A percentile compares a stretch with the other conserved stretches of the same genome.
These are phyloP conservation scores for Dynastes maya DNA, from an alignment of 2,888 invertebrate genomes.

Conservation along the genomic window DNA sequence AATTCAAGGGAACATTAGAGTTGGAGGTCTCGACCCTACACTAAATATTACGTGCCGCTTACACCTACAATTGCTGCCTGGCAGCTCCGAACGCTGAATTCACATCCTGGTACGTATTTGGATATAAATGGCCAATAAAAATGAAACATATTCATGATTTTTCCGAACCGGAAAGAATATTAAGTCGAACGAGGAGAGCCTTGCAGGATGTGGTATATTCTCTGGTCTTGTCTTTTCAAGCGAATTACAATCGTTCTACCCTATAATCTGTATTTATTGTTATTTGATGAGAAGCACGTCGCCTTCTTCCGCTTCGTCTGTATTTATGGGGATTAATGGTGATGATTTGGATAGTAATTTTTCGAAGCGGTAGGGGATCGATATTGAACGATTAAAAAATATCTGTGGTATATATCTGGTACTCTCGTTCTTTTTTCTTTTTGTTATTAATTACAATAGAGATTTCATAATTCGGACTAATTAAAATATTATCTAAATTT, in stretches of 20 bases:
- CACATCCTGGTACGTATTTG: slow-evolving; percentile 67
- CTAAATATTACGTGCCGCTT: slow-evolving; percentile 62
- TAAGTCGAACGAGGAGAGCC: slow-evolving; percentile 56
- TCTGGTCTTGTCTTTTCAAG: slow-evolving; percentile 40
- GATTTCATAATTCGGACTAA: too few species aligned
- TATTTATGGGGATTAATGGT: slow-evolving; percentile 43
- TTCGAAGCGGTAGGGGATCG: neutral
- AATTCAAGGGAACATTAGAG: slow-evolving; percentile 59
- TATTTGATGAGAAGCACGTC: slow-evolving; percentile 44
- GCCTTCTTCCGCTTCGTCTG: slow-evolving; percentile 28
- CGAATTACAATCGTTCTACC: slow-evolving; percentile 39
- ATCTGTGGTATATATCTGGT: neutral
- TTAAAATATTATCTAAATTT: too few species aligned
- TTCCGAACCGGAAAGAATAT: slow-evolving; percentile 69
- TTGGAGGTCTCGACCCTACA: slow-evolving; percentile 55
- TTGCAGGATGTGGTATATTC: slow-evolving; percentile 28
- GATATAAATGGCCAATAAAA: slow-evolving; percentile 71
- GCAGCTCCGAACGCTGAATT: slow-evolving; percentile 60
- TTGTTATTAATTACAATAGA: neutral
- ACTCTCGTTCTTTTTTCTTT: neutral
- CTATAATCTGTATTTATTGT: slow-evolving; percentile 51
- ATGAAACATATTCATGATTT: slow-evolving; percentile 72
- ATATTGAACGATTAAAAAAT: neutral
- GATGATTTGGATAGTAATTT: slow-evolving; percentile 24
- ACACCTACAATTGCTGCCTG: slow-evolving; percentile 57